Evolutionary conservation across 2,888 invertebrate genomes (phyloP), one percentile per base, ranked within the genome.

Genomic region (Caenorhabditis afra): DNA sequence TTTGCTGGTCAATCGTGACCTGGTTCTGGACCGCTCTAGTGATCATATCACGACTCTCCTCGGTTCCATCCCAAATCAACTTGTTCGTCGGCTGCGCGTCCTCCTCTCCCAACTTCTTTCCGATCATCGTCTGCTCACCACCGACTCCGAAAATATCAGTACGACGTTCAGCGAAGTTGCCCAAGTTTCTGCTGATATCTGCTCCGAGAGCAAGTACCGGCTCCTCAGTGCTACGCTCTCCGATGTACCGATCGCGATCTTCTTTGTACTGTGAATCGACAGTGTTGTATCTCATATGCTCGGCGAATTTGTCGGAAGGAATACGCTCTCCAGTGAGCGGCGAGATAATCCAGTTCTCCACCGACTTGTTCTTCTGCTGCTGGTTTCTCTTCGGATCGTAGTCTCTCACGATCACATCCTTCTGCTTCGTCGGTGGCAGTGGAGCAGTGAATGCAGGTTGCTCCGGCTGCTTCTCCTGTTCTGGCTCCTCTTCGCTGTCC

Each of bases 141-240:
- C 98, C 98, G 80, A 96, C 95, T 92, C 99, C 99, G 92, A 99
- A 99, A 91, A 99, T 99, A 93, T 99, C 99, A 0, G 99, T 98
- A 94, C 99, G 96, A 85, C 99, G 94, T 91, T 99, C 98, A 0
- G 99, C 99, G 89, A 99, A 86, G 73, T 81, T 78, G 29, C 78
- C 82, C 90, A 99, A 93, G 90, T 95, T 96, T 57, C 95, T 95
- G 90, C 96, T 96, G 89, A 99, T 97, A 20, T 96, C 95, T 29
- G 95, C 94, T 61, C 95, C 94, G 62, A 93, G 93, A 0, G 94
- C 94, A 87, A 94, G 94, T 0, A 95, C 94, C 2, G 94, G 95
- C 88, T 96, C 95, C 88, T 96, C 96, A 0, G 70, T 71, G 3
- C 74, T 76, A 44, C 81, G 71, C 58, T 85, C 83, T 20, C 82